Base-by-base conservation (phyloP, 37 sponge, comb jelly and placozoan genomes). In the Spongia lamella region DNA sequence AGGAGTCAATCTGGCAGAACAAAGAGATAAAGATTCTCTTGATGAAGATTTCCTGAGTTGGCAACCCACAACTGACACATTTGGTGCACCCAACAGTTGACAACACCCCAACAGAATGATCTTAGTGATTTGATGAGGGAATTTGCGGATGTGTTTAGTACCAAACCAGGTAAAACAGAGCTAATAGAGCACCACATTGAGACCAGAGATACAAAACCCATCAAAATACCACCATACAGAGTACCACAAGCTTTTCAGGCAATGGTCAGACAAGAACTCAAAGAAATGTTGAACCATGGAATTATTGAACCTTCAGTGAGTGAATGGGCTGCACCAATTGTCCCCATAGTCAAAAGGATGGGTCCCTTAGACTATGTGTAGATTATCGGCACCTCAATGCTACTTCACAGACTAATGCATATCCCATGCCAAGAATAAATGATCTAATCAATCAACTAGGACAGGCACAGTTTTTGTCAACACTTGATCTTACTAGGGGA, bases 401-500 rank as follows among this genome's bases (percentile, higher is more conserved):
- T 9, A 43, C 9, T 43, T 43, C 47, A 43, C 47, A 43, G 9
- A 43, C 47, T 43, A 43, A 43, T 43, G 9, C 9, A 43, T 43
- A 43, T 43, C 47, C 47, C 9, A 43, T 43, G 47, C 47, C 47
- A 13, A 43, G 47, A 43, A 43, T 43, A 5, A 43, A 43, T 43
- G 47, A 43, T 43, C 7, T 43, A 9, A 43, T 43, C 9, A 9
- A 43, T 9, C 47, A 43, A 9, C 47, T 43, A 5, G 9, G 9
- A 9, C 47, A 43, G n/a, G n/a, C 47, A 43, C 5, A 13, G 5
- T 43, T 43, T 43, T 43, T 43, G 21, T 39, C 67, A 32, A 64
- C 78, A 11, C 24, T 77, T 65, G 67, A 77, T 36, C 67, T 53
- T 21, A 43, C 47, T 43, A 43, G 47, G 47, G 47, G 47, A 43